These are phyloP conservation scores for Drosophila neotestacea DNA, from an alignment of 2,888 invertebrate genomes.

Conservation along the genomic window DNA sequence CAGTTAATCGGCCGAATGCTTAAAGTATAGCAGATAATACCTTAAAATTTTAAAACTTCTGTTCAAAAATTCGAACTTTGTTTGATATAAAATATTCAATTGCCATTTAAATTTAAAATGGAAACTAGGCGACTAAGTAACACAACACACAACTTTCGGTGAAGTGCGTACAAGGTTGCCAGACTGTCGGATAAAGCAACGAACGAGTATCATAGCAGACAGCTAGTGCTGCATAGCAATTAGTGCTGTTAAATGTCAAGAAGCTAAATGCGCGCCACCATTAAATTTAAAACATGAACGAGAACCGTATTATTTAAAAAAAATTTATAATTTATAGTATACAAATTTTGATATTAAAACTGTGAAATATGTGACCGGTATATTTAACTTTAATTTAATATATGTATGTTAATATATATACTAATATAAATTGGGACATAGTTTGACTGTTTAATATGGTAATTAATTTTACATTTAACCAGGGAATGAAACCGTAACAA, in stretches of 20 bases:
- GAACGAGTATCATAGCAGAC: slow-evolving; percentile 16
- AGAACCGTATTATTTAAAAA: not conserved
- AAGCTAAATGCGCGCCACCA: not conserved
- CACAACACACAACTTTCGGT: slow-evolving; percentile 12
- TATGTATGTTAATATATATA: not conserved
- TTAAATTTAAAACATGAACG: not conserved
- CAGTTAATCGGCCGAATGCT: slow-evolving; percentile 10
- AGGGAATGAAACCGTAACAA: too few relatives aligned
- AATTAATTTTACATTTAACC: too few relatives aligned
- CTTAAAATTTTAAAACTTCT: not conserved
- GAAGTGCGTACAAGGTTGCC: slow-evolving; percentile 25
- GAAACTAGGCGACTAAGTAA: slow-evolving; percentile 13
- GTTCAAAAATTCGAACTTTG: not conserved
- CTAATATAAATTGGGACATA: too few relatives aligned
- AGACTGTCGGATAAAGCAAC: not conserved
- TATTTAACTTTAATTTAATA: not conserved
- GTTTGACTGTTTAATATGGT: too few relatives aligned
- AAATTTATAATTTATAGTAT: not conserved
- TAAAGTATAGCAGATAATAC: not conserved
- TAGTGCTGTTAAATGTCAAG: slow-evolving; percentile 16
- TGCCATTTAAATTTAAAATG: not conserved
- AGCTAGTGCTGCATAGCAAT: slow-evolving; percentile 33
- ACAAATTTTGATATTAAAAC: not conserved
- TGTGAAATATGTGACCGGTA: not conserved
- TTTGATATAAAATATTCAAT: not conserved